Percentiles rank a stretch among this genome's conserved stretches.
phyloP scores from a whole-genome alignment of 2,888 invertebrate species.

The Dryobota labecula region DNA sequence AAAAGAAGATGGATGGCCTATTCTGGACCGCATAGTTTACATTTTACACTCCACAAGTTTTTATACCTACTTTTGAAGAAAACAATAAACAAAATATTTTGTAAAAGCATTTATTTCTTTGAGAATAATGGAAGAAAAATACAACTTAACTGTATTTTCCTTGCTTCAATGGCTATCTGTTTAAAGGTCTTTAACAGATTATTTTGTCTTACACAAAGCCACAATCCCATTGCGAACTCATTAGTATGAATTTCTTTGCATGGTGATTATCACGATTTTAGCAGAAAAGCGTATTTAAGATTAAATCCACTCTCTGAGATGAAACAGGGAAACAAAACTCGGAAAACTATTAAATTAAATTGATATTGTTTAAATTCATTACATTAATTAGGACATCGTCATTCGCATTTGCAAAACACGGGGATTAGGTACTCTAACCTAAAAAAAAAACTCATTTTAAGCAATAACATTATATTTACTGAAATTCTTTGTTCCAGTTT shows the following conservation, averaged over 20 bases:
- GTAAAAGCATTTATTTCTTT: not conserved
- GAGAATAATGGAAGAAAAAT: not conserved
- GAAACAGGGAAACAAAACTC: not conserved
- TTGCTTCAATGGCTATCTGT: conserved; percentile 15
- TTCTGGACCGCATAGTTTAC: not conserved
- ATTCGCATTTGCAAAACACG: too few species aligned
- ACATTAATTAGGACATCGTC: not conserved
- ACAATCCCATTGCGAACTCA: conserved; percentile 38
- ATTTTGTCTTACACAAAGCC: conserved; percentile 42
- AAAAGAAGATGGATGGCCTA: not conserved
- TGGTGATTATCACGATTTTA: conserved; percentile 10
- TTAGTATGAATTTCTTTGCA: conserved; percentile 39
- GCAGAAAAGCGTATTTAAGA: conserved; percentile 3
- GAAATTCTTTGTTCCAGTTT: conserved; percentile 5
- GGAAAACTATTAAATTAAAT: not conserved
- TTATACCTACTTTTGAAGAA: not conserved
- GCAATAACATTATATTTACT: too few species aligned
- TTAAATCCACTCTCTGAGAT: conserved; percentile 31
- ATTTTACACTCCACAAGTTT: not conserved
- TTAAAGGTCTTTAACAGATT: conserved; percentile 35
- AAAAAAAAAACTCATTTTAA: too few species aligned
- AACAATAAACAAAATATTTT: not conserved
- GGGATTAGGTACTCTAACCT: too few species aligned
- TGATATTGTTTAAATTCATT: conserved; percentile 12
- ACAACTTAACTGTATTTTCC: conserved; percentile 13